Percentiles rank a stretch among this genome's conserved stretches.
Evolutionary conservation across 2,113 vertebrate species (phyloP).

Genomic region (Hypomesus transpacificus): DNA sequence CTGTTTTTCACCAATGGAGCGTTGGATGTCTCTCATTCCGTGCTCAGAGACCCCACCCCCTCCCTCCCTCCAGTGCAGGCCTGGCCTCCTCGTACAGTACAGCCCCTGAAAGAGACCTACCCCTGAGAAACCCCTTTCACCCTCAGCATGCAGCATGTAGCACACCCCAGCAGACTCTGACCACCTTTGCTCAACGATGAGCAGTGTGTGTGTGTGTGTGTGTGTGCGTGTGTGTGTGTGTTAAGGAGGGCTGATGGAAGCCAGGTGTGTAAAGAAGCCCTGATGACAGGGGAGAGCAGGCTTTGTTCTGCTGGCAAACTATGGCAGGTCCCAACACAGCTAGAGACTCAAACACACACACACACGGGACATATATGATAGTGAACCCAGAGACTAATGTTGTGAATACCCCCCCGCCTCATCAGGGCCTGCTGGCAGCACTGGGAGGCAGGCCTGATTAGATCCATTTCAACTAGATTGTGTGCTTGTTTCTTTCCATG

Average conservation of each 20-base stretch:
- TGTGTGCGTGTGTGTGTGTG: not conserved
- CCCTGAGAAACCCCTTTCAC: too few species aligned
- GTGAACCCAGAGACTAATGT: not conserved
- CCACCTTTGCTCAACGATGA: too few species aligned
- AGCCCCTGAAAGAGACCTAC: too few species aligned
- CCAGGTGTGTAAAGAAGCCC: slow-evolving; percentile 5
- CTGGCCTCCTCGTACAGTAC: too few species aligned
- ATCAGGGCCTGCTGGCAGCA: slow-evolving; percentile 27
- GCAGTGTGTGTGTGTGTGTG: not conserved
- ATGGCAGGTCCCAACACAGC: slow-evolving; percentile 4
- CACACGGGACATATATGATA: not conserved
- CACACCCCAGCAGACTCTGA: too few species aligned
- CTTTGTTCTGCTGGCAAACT: slow-evolving; percentile 1
- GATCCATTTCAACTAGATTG: slow-evolving; percentile 53
- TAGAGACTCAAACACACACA: not conserved
- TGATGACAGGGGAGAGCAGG: slow-evolving; percentile 17
- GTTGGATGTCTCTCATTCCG: too few species aligned
- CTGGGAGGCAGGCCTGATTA: slow-evolving; percentile 43
- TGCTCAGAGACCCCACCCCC: too few species aligned
- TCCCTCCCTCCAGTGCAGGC: too few species aligned
- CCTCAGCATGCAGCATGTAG: too few species aligned
- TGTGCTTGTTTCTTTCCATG: slow-evolving; percentile 51
- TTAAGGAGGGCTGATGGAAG: not conserved
- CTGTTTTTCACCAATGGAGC: too few species aligned
- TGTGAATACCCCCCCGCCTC: slow-evolving; percentile 19